These are phyloP conservation scores for Leucopsar rothschildi DNA, from an alignment of 2,113 vertebrate species.

Conservation along the genomic window DNA sequence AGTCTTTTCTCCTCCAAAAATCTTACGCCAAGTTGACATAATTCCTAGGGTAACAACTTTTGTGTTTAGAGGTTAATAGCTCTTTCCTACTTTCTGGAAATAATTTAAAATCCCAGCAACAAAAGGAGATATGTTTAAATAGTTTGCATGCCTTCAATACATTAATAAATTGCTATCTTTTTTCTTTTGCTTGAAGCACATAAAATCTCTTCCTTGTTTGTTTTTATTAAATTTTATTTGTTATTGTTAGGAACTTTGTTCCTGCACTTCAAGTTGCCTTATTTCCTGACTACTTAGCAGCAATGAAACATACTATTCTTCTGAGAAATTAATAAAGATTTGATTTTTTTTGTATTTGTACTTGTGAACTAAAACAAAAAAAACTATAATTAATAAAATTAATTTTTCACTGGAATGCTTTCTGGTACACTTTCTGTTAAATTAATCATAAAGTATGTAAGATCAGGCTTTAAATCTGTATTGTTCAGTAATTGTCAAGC, in stretches of 20 bases:
- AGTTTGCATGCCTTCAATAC: not conserved
- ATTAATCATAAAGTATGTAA: conserved; percentile 20
- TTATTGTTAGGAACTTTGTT: conserved; percentile 2
- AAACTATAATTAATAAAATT: conserved; percentile 15
- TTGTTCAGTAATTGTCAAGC: not conserved
- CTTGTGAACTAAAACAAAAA: conserved; percentile 2
- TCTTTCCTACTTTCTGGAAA: conserved; percentile 13
- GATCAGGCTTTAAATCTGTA: not conserved
- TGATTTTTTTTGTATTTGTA: not conserved
- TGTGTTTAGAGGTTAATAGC: conserved; percentile 52
- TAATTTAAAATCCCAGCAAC: conserved; percentile 7
- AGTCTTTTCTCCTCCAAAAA: conserved; percentile 38
- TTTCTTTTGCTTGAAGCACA: not conserved
- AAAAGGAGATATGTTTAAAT: conserved; percentile 12
- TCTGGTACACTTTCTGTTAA: not conserved
- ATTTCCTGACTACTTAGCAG: conserved; percentile 8
- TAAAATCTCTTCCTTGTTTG: not conserved
- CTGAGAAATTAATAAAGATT: not conserved
- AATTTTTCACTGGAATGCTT: not conserved
- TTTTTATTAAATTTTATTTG: conserved; percentile 36
- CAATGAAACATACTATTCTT: not conserved
- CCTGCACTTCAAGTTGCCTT: not conserved
- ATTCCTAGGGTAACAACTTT: not conserved
- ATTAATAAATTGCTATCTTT: not conserved
- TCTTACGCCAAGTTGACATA: not conserved